These are phyloP conservation scores for Leptatherina wallacei DNA, from an alignment of 2,797 vertebrate species.

Conservation along the genomic window DNA sequence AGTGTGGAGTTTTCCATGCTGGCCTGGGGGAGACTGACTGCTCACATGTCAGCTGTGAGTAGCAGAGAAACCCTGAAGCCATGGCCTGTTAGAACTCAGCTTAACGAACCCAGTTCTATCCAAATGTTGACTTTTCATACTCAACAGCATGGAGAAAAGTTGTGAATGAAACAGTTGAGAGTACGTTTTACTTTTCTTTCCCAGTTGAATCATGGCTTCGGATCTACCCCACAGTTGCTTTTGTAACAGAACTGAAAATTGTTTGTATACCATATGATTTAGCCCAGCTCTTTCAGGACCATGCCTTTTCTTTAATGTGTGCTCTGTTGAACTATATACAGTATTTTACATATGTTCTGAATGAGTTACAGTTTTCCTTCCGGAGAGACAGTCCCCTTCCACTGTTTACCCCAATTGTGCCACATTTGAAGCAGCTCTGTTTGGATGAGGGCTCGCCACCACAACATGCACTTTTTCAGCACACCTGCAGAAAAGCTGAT, in stretches of 20 bases:
- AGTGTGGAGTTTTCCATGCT: conserved; percentile 54
- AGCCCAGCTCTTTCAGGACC: no score
- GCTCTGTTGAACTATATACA: conserved; percentile 42
- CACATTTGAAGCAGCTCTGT: no score
- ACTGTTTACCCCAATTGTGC: no score
- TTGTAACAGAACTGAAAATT: background rate
- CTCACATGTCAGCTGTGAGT: conserved; percentile 56
- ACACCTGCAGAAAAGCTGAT: no score
- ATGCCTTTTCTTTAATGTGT: conserved; percentile 8
- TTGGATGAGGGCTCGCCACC: no score
- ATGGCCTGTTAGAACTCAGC: conserved; percentile 36
- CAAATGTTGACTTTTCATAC: conserved; percentile 73
- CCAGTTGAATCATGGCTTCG: background rate
- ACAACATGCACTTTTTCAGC: no score
- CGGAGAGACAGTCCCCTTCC: no score
- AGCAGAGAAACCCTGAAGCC: conserved; percentile 51
- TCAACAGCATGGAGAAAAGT: conserved; percentile 49
- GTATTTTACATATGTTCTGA: conserved; percentile 55
- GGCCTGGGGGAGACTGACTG: conserved; percentile 28
- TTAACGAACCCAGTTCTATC: conserved; percentile 44
- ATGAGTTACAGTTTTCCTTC: conserved; percentile 48
- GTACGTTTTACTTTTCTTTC: conserved; percentile 17
- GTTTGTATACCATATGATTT: background rate
- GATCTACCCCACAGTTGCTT: background rate
- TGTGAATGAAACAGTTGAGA: conserved; percentile 66